These are phyloP conservation scores for Gerris lacustris DNA, from an alignment of 2,888 invertebrate species.

Conservation along the genomic window DNA sequence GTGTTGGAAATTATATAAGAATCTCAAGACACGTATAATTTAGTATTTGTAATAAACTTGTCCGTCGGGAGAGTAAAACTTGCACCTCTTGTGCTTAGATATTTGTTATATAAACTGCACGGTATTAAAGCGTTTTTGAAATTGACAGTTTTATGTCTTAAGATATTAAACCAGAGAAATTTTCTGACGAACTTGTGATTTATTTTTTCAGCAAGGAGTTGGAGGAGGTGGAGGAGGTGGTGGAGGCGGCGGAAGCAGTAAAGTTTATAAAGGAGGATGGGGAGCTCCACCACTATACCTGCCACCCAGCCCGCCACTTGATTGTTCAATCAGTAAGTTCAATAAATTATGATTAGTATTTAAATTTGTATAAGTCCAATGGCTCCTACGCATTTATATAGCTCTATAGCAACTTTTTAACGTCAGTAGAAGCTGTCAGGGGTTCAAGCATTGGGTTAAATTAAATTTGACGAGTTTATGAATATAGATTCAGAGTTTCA, in stretches of 20 bases:
- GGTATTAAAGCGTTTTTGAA: too few relatives aligned
- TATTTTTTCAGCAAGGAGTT: not conserved
- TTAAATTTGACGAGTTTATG: too few relatives aligned
- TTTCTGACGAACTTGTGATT: too few relatives aligned
- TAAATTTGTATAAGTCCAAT: not conserved
- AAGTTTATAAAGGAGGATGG: not conserved
- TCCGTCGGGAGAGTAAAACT: too few relatives aligned
- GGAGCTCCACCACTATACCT: not conserved
- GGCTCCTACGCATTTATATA: not conserved
- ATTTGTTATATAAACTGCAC: too few relatives aligned
- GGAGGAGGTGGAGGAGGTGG: not conserved
- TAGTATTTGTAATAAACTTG: too few relatives aligned
- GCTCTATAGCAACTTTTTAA: not conserved
- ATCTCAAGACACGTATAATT: too few relatives aligned
- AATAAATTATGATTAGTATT: not conserved
- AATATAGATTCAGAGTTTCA: too few relatives aligned
- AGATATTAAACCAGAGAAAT: too few relatives aligned
- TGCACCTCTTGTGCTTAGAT: too few relatives aligned
- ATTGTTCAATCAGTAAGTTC: not conserved
- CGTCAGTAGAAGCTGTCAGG: not conserved
- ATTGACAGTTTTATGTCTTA: too few relatives aligned
- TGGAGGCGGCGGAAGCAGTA: not conserved
- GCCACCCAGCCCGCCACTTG: not conserved
- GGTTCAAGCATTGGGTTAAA: not conserved
- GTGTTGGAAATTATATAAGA: too few relatives aligned